phyloP scores from a whole-genome alignment of 2,797 vertebrate genomes.

The Lepidocolaptes lacrymiger region DNA sequence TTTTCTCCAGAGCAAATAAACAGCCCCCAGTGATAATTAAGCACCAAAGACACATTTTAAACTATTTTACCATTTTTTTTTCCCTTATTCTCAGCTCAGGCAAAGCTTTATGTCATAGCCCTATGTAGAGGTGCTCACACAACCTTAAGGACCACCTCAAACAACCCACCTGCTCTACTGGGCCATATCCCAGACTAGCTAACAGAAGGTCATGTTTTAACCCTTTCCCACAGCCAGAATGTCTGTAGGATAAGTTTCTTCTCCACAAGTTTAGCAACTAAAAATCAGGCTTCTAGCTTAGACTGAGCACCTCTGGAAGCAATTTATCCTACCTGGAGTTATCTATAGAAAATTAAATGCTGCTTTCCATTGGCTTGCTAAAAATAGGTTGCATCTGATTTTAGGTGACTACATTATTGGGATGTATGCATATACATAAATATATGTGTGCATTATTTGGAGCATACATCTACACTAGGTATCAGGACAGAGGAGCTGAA shows the following conservation, averaged over 20 bases:
- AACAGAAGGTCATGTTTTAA: neutral
- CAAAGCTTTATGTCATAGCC: neutral
- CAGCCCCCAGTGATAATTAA: neutral
- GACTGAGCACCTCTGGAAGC: neutral
- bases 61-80: neutral
- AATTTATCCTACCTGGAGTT: neutral
- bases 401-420: neutral
- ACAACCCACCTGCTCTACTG: neutral
- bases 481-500: neutral
- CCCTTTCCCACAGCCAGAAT: neutral
- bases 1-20: slow-evolving; percentile 1
- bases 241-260: neutral
- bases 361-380: neutral
- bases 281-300: neutral
- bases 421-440: neutral
- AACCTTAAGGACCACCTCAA: neutral
- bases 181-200: neutral
- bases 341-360: neutral
- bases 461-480: neutral
- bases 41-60: neutral
- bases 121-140: neutral
- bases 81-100: neutral
- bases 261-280: neutral
- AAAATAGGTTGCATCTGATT: neutral
- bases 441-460: neutral